These are phyloP conservation scores for Neoitamus cyanurus DNA, from an alignment of 2,888 invertebrate genomes.

Conservation along the genomic window DNA sequence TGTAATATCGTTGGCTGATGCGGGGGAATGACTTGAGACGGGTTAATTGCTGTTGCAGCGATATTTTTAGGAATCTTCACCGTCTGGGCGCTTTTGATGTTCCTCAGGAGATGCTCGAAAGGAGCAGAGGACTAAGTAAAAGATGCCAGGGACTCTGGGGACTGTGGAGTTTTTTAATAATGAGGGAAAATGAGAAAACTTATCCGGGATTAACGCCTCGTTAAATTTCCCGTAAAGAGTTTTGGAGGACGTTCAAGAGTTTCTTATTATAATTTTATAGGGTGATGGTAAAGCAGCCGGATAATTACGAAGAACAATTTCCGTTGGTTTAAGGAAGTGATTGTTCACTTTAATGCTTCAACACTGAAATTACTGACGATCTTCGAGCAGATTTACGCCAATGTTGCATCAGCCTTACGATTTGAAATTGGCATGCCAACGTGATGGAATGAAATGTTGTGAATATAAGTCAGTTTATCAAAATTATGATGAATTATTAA, in stretches of 20 bases:
- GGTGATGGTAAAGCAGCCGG: neutral
- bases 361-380: neutral
- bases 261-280: neutral
- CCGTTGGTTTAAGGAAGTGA: neutral
- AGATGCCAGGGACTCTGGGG: neutral
- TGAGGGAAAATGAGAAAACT: neutral
- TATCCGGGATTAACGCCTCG: neutral
- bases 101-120: neutral
- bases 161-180: neutral
- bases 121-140: neutral
- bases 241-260: neutral
- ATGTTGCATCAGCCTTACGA: neutral
- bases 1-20: neutral
- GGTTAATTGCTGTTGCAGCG: conserved; percentile 13
- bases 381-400: neutral
- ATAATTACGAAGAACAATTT: neutral
- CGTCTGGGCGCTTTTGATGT: neutral
- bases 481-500: too few relatives aligned
- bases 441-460: too few relatives aligned
- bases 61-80: neutral
- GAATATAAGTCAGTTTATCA: too few relatives aligned
- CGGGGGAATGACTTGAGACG: neutral
- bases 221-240: neutral
- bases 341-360: neutral
- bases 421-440: too few relatives aligned